Evolutionary conservation across 2,797 vertebrate species (phyloP).

Genomic region (Apodemus agrarius): DNA sequence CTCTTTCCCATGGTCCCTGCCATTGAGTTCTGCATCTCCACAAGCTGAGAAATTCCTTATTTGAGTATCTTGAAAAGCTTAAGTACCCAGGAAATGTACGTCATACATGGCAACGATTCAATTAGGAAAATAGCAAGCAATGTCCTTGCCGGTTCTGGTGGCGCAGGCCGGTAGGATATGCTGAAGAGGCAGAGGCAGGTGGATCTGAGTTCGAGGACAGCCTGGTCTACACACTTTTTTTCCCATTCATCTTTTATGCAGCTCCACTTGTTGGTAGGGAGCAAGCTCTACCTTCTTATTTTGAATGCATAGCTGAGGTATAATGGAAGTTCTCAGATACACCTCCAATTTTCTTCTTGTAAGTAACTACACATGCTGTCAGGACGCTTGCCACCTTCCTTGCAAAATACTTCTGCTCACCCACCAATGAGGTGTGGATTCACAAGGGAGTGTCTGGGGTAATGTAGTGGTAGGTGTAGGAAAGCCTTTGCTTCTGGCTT

Average conservation of each 20-base stretch:
- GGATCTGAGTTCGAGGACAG: not conserved
- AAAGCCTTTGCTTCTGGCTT: no score
- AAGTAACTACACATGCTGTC: not conserved
- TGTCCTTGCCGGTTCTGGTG: fast-evolving
- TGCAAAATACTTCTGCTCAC: not conserved
- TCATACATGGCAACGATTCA: not conserved
- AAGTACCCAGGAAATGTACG: fast-evolving
- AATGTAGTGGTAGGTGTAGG: not conserved
- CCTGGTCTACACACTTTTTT: not conserved
- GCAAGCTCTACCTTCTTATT: not conserved
- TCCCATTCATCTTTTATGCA: no score
- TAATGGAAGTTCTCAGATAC: not conserved
- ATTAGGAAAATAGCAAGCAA: not conserved
- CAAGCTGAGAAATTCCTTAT: not conserved
- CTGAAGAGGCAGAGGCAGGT: not conserved
- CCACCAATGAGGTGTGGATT: not conserved
- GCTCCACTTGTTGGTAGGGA: not conserved
- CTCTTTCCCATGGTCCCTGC: not conserved
- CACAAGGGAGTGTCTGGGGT: no score
- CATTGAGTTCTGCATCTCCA: not conserved
- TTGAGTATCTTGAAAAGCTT: not conserved
- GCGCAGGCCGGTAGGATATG: not conserved
- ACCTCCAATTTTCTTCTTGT: not conserved
- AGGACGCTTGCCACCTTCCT: not conserved
- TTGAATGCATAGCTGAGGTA: not conserved